phyloP scores from a whole-genome alignment of 2,113 vertebrate species.

The Mesocricetus auratus region DNA sequence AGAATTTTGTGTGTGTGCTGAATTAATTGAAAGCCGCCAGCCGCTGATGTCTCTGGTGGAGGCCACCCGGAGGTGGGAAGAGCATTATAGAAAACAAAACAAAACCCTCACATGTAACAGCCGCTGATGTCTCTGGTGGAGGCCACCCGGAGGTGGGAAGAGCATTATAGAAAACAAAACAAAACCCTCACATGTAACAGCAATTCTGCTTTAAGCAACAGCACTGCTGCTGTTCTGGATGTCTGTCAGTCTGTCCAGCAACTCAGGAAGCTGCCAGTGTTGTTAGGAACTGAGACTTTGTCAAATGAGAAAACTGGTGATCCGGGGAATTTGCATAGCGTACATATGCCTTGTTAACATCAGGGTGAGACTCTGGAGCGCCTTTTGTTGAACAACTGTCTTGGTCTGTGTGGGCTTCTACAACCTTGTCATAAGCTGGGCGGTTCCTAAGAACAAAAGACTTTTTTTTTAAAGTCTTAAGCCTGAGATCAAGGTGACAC shows the following conservation, averaged over 20 bases:
- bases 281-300: not conserved
- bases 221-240: not conserved
- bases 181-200: not conserved
- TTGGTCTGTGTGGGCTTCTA: not conserved
- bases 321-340: rapidly evolving
- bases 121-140: not conserved
- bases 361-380: not conserved
- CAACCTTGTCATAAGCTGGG: not conserved
- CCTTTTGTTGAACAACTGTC: not conserved
- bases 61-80: not conserved
- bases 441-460: not conserved
- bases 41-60: not conserved
- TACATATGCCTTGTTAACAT: not conserved
- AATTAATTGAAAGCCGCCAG: not conserved
- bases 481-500: not conserved
- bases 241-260: not conserved
- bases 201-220: not conserved
- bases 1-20: too few species aligned
- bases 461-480: not conserved
- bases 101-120: not conserved
- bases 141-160: not conserved
- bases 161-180: not conserved
- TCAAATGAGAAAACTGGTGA: not conserved
- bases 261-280: not conserved
- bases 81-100: not conserved